These are phyloP conservation scores for Pelodiscus sinensis DNA, from an alignment of 2,113 vertebrate genomes.

Conservation along the genomic window DNA sequence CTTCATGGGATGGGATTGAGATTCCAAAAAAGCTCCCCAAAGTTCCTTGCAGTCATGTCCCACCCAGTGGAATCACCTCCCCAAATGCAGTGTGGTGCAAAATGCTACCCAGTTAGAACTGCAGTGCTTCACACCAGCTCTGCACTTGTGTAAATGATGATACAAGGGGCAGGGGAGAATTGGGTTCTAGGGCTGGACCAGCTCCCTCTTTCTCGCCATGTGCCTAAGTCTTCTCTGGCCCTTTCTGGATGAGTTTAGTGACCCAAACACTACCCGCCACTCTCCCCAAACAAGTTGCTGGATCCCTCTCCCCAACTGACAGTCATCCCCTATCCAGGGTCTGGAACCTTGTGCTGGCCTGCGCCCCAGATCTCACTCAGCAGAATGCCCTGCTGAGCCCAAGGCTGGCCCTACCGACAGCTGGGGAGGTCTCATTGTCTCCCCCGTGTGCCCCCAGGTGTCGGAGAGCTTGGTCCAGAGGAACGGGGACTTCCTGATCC, in stretches of 20 bases:
- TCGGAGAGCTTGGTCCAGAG: constrained; percentile 92
- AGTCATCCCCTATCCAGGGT: background rate
- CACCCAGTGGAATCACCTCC: background rate
- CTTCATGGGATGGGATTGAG: background rate
- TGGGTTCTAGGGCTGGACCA: background rate
- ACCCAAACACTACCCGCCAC: background rate
- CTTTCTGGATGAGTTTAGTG: background rate
- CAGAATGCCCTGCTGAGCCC: background rate
- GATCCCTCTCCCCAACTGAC: background rate
- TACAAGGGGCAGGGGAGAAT: background rate
- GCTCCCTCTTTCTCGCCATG: background rate
- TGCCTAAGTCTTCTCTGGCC: background rate
- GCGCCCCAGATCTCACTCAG: background rate
- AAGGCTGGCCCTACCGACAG: background rate
- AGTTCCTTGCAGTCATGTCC: too few species aligned
- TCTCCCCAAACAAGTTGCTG: background rate
- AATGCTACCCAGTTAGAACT: background rate
- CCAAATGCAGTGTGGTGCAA: background rate
- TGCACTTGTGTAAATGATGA: background rate
- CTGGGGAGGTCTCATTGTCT: background rate
- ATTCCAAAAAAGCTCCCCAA: background rate
- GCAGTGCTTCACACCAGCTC: background rate
- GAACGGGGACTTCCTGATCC: constrained; percentile 94
- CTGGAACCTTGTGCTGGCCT: background rate
- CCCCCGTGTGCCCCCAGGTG: constrained; percentile 77